These are phyloP conservation scores for Indicator indicator DNA, from an alignment of 2,113 vertebrate species.

Conservation along the genomic window DNA sequence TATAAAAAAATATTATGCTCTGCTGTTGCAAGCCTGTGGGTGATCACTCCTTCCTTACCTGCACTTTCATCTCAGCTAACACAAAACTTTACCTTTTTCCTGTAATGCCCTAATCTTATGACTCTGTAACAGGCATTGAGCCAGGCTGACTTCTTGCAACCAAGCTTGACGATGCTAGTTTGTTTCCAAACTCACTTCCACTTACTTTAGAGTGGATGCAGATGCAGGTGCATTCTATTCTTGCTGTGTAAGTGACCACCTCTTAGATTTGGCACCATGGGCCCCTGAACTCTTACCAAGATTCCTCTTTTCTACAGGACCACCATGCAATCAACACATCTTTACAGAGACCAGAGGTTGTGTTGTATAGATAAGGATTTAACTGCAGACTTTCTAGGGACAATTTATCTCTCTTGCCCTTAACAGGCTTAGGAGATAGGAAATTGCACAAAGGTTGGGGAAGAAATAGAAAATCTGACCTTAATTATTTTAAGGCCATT, in stretches of 20 bases:
- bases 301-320: background rate
- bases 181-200: background rate
- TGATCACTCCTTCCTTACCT: background rate
- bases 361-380: background rate
- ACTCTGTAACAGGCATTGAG: background rate
- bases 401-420: background rate
- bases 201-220: background rate
- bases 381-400: background rate
- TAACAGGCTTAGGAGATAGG: background rate
- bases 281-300: fast-evolving
- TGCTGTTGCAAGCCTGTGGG: background rate
- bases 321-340: background rate
- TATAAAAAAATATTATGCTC: background rate
- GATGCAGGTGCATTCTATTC: background rate
- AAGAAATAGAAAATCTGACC: background rate
- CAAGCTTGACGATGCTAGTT: background rate
- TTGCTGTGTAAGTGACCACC: background rate
- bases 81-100: background rate
- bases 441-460: background rate
- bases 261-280: background rate
- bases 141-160: background rate
- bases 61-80: background rate
- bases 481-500: background rate
- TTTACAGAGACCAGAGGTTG: background rate
- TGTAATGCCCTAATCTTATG: background rate